Evolutionary conservation across 2,888 invertebrate genomes (phyloP).

Genomic region (Pteria penguin): DNA sequence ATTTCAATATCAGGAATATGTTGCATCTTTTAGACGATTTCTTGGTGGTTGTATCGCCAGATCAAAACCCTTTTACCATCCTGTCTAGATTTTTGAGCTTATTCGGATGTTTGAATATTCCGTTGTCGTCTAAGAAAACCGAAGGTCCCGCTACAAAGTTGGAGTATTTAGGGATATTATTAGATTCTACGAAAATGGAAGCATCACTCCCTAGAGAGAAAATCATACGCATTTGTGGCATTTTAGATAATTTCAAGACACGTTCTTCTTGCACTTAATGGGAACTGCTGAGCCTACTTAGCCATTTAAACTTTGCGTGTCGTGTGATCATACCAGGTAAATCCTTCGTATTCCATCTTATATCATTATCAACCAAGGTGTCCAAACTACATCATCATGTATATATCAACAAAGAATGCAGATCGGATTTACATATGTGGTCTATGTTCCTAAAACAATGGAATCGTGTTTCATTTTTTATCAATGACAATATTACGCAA

Average conservation of each 20-base stretch:
- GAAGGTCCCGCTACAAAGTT: not conserved
- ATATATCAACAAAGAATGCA: conserved; percentile 30
- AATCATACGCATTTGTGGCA: too few species aligned
- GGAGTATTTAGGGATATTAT: not conserved
- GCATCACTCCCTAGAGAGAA: not conserved
- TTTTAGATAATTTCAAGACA: too few species aligned
- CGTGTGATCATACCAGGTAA: conserved; percentile 31
- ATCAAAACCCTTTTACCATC: not conserved
- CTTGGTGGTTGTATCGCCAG: not conserved
- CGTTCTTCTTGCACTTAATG: conserved; percentile 29
- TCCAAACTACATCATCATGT: conserved; percentile 31
- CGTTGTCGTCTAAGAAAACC: not conserved
- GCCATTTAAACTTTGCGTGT: conserved; percentile 43
- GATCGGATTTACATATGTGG: conserved; percentile 24
- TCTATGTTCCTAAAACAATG: not conserved
- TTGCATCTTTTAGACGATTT: not conserved
- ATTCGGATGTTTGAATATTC: not conserved
- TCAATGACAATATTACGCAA: not conserved
- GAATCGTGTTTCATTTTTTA: not conserved
- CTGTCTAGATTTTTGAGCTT: not conserved
- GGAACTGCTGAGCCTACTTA: conserved; percentile 26
- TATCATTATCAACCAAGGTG: conserved; percentile 31
- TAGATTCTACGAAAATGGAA: not conserved
- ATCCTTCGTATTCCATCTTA: conserved; percentile 34
- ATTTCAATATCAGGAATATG: not conserved